Evolutionary conservation across 2,113 vertebrate species (phyloP).

Genomic region (Calyptommatus sinebrachiatus): DNA sequence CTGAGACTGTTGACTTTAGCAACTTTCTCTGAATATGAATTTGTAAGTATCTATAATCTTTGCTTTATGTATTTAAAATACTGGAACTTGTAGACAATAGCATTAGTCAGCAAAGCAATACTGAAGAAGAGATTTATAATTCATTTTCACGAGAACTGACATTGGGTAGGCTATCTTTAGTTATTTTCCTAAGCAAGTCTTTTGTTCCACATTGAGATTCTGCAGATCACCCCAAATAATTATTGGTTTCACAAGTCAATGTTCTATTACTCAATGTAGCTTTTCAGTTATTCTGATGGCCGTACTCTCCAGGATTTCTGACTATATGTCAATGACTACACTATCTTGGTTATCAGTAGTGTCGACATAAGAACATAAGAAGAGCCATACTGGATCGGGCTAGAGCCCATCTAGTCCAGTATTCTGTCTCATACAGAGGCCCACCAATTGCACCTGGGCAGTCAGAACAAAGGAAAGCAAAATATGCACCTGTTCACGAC

Average conservation of each 20-base stretch:
- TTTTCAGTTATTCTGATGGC: not conserved
- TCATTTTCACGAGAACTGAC: not conserved
- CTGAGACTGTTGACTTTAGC: too few species aligned
- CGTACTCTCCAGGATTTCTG: too few species aligned
- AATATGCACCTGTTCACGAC: too few species aligned
- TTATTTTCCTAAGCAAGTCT: not conserved
- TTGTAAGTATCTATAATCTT: not conserved
- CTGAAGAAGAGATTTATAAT: not conserved
- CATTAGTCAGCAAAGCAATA: not conserved
- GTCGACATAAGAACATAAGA: too few species aligned
- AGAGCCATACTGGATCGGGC: too few species aligned
- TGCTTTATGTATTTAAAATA: not conserved
- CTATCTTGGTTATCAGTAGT: too few species aligned
- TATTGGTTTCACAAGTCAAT: not conserved
- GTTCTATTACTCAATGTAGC: not conserved
- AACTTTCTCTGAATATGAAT: too few species aligned
- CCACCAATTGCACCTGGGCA: too few species aligned
- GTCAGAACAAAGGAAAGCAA: too few species aligned
- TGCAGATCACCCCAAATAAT: not conserved
- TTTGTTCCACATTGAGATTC: not conserved
- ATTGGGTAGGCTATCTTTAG: not conserved
- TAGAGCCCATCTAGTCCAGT: too few species aligned
- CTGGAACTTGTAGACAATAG: not conserved
- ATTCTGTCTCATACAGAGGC: too few species aligned
- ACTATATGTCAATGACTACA: too few species aligned